phyloP scores from a whole-genome alignment of 2,797 vertebrate genomes.

The Pristis pectinata region DNA sequence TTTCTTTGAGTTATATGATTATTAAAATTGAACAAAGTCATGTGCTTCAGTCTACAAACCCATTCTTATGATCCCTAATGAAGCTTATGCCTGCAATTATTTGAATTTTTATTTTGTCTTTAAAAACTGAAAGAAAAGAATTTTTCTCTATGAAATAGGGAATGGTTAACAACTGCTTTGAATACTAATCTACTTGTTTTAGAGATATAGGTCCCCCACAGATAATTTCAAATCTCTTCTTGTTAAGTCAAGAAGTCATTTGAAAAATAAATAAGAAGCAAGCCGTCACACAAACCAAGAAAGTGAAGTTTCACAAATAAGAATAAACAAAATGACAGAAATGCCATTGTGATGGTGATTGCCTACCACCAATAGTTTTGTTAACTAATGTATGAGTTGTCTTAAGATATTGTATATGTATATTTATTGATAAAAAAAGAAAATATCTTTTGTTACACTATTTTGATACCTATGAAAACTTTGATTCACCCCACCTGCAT shows the following conservation, averaged over 20 bases:
- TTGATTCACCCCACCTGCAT: background rate
- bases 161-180: conserved; percentile 4
- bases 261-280: conserved; percentile 19
- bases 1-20: no score
- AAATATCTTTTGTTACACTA: background rate
- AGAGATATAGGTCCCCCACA: background rate
- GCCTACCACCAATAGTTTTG: background rate
- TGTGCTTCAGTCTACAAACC: background rate
- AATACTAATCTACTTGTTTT: conserved; percentile 10
- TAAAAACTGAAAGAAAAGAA: background rate
- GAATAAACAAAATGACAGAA: background rate
- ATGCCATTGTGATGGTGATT: background rate
- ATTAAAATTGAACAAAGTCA: background rate
- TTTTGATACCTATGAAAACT: background rate
- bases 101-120: background rate
- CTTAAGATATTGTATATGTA: background rate
- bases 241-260: conserved; percentile 12
- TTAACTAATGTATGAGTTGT: background rate
- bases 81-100: background rate
- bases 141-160: background rate
- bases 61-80: background rate
- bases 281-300: conserved; percentile 14
- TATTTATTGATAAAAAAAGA: background rate
- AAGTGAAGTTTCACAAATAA: conserved; percentile 1
- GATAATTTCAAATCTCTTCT: background rate